Conservation (phyloP, 1,140 invertebrate species). For the Chelonus insularis region DNA sequence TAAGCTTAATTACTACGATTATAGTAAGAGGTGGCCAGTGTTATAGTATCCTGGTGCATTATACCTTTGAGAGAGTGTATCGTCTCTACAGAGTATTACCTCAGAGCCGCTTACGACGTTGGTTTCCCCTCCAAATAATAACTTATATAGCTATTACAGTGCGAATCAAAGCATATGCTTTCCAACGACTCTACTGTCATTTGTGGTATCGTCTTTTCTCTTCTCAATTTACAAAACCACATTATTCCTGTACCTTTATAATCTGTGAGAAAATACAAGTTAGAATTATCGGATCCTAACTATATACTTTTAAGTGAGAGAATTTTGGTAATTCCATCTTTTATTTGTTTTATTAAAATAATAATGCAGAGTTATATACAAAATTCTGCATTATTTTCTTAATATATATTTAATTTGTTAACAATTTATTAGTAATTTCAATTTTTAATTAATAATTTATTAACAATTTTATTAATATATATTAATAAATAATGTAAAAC, state of each 20-base stretch:
- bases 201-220: constrained; percentile 1
- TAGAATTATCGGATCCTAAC: constrained; percentile 5
- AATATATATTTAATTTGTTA: no score
- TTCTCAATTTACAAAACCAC: constrained; percentile 1
- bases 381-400: no score
- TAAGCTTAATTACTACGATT: constrained; percentile 52
- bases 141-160: neutral
- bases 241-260: neutral
- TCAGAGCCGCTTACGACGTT: no score
- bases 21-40: constrained; percentile 39
- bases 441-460: no score
- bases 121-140: neutral
- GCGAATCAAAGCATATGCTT: neutral
- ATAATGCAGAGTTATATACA: no score
- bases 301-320: neutral
- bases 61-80: constrained; percentile 27
- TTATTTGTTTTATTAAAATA: no score
- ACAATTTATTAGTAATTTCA: no score
- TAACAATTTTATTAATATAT: no score
- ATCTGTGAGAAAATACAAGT: neutral
- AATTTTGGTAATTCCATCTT: constrained; percentile 35
- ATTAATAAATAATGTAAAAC: no score
- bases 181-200: no score
- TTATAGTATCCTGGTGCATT: constrained; percentile 38
- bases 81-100: no score